Percentiles rank a stretch among this genome's conserved stretches.
Evolutionary conservation across 2,888 invertebrate genomes (phyloP).

Genomic region (Smittia aterrima): DNA sequence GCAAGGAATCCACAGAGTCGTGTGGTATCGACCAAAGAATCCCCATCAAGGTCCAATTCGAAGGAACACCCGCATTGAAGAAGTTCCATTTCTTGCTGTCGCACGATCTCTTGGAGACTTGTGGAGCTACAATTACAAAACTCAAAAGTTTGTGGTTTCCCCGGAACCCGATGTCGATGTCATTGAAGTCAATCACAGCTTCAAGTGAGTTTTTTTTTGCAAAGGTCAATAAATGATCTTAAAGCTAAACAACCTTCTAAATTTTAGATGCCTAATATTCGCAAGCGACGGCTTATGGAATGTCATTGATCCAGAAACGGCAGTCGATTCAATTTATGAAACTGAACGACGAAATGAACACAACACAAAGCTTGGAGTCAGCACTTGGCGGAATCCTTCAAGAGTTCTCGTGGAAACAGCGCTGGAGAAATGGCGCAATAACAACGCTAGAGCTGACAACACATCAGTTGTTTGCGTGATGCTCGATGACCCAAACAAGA

Average conservation of each 20-base stretch:
- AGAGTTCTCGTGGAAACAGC: constrained; percentile 83
- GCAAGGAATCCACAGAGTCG: constrained; percentile 90
- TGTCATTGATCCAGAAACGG: constrained; percentile 80
- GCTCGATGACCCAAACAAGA: constrained; percentile 71
- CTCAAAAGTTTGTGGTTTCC: constrained; percentile 93
- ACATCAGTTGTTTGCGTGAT: constrained; percentile 88
- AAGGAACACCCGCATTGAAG: constrained; percentile 85
- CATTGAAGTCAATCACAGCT: constrained; percentile 70
- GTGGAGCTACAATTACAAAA: constrained; percentile 93
- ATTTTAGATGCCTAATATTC: constrained; percentile 78
- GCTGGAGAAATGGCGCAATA: constrained; percentile 76
- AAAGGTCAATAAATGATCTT: constrained; percentile 11
- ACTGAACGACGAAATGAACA: constrained; percentile 77
- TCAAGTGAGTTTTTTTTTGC: constrained; percentile 55
- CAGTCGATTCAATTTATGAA: constrained; percentile 79
- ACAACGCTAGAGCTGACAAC: constrained; percentile 91
- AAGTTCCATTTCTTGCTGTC: constrained; percentile 94
- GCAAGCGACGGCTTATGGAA: constrained; percentile 98
- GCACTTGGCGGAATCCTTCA: constrained; percentile 83
- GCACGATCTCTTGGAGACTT: constrained; percentile 94
- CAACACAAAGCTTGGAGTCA: constrained; percentile 46
- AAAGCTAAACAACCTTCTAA: not conserved
- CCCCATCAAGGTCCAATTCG: constrained; percentile 73
- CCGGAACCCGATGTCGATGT: constrained; percentile 95
- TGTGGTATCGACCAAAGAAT: constrained; percentile 90